Evolutionary conservation across 2,888 invertebrate genomes (phyloP), one percentile per base, ranked within the genome.

Genomic region (Andrena chrysosceles): DNA sequence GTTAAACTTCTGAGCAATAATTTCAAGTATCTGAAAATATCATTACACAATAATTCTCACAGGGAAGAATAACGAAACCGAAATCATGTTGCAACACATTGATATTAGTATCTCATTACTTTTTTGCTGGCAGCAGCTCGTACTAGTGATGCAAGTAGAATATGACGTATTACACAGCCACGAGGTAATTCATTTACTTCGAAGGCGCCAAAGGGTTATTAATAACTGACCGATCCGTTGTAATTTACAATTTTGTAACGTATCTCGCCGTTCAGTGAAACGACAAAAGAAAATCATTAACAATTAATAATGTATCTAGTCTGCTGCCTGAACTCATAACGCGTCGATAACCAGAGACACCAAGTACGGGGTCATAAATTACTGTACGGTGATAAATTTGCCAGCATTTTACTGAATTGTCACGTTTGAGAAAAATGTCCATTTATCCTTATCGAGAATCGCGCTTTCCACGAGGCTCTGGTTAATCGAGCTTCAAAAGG

Each of bases 171-270:
- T 79, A n/a, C 31, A 59, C 71, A 26, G 68, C 42, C 73, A 16
- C 73, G 49, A 49, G 70, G 70, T 73, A 75, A 85, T 82, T 77
- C 64, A 74, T 84, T 79, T 79, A 69, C 42, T 68, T 60, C 59
- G 59, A 77, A 63, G 33, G 52, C 69, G 42, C 48, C 48, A 49
- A 23, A 20, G 54, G 60, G 54, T 67, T 68, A 78, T 78, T 79
- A 78, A 79, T 68, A 56, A 64, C 63, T 52, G n/a, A 10, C 68
- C 64, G 62, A 74, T 81, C 71, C 54, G 62, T 81, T 54, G 64
- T 60, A 71, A 74, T 84, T 77, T 67, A 63, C 72, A 77, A 81
- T 84, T 78, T 75, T 74, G 71, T 72, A 77, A 71, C 60, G 66
- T 42, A 59, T 62, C 42, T 69, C 63, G 52, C 54, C 60, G 48